These are phyloP conservation scores for Idaea dimidiata DNA, from an alignment of 2,888 invertebrate genomes.

Conservation along the genomic window DNA sequence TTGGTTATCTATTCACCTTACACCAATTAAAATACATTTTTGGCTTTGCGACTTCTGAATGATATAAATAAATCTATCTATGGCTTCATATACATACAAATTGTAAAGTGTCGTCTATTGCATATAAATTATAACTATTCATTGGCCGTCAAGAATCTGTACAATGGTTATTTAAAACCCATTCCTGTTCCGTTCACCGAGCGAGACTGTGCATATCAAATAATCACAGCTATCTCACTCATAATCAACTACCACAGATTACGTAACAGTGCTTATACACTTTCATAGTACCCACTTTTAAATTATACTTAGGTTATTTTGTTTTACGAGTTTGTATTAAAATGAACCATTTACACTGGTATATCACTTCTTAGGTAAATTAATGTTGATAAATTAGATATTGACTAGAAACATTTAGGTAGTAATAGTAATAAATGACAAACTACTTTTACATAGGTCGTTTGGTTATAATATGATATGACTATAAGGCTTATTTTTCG, in stretches of 20 bases:
- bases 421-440: neutral
- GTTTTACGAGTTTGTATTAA: neutral
- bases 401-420: neutral
- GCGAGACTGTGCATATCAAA: slow-evolving; percentile 17
- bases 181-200: slow-evolving; percentile 32
- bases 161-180: slow-evolving; percentile 27
- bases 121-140: slow-evolving; percentile 59
- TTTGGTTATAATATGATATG: neutral
- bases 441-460: neutral
- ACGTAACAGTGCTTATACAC: neutral
- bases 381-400: neutral
- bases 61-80: slow-evolving; percentile 52
- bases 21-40: slow-evolving; percentile 30
- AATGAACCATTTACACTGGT: neutral
- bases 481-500: neutral
- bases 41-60: slow-evolving; percentile 47
- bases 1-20: neutral
- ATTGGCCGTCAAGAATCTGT: slow-evolving; percentile 40
- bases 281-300: neutral
- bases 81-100: slow-evolving; percentile 47
- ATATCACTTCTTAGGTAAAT: neutral
- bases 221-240: neutral
- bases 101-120: slow-evolving; percentile 42
- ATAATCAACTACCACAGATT: neutral
- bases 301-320: neutral